Conservation (phyloP, 2,888 invertebrate genomes). For the Zonitis immaculata region DNA sequence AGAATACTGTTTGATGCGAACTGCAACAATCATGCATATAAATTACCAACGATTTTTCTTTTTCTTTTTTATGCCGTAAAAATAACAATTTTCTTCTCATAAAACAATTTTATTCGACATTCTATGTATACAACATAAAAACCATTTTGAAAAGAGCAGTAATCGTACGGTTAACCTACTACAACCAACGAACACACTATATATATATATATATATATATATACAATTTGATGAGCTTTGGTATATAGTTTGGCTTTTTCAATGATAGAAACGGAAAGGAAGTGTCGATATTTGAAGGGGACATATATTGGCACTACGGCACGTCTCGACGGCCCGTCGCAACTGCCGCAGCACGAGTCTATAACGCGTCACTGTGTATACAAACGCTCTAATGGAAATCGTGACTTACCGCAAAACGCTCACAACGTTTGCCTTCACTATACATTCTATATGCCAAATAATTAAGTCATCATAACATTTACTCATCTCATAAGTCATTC, state of each 20-base stretch:
- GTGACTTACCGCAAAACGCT: slow-evolving; percentile 38
- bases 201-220: too few species aligned
- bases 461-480: slow-evolving; percentile 33
- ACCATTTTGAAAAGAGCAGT: slow-evolving; percentile 35
- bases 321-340: slow-evolving; percentile 36
- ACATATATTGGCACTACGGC: slow-evolving; percentile 31
- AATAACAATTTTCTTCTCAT: slow-evolving; percentile 40
- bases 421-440: slow-evolving; percentile 23
- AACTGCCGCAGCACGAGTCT: slow-evolving; percentile 23
- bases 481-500: slow-evolving; percentile 18
- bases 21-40: slow-evolving; percentile 33
- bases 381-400: slow-evolving; percentile 45
- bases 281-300: slow-evolving; percentile 6
- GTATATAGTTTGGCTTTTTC: neutral
- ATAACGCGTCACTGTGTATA: slow-evolving; percentile 41
- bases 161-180: slow-evolving; percentile 36
- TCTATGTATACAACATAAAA: slow-evolving; percentile 36
- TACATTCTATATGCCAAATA: too few species aligned
- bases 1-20: slow-evolving; percentile 17
- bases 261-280: neutral
- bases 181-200: slow-evolving; percentile 33
- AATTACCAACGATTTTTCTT: slow-evolving; percentile 33
- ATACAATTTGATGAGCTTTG: slow-evolving; percentile 30
- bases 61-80: slow-evolving; percentile 32
- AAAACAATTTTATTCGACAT: slow-evolving; percentile 39